Conservation (phyloP, 2,797 vertebrate genomes). For the Microctenopoma stevenorrisi region DNA sequence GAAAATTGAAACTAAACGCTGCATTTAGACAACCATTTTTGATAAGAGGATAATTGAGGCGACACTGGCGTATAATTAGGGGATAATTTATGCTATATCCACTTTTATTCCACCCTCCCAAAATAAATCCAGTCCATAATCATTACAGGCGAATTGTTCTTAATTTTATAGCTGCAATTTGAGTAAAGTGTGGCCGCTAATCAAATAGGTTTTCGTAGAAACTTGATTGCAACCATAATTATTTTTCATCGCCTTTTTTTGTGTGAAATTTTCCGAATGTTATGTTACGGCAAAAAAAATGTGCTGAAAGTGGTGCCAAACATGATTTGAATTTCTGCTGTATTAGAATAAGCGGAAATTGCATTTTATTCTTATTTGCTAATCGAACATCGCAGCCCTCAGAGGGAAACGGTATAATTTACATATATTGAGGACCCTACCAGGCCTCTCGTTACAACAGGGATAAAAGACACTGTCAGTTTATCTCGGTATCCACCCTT, state of each 20-base stretch:
- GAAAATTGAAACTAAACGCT: slow-evolving; percentile 99
- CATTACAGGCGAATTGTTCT: slow-evolving; percentile 99
- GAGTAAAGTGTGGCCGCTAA: slow-evolving; percentile 98
- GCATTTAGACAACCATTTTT: slow-evolving; percentile 99
- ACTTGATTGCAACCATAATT: slow-evolving; percentile 98
- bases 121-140: slow-evolving; percentile 99
- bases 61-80: slow-evolving; percentile 99
- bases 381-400: slow-evolving; percentile 53
- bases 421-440: slow-evolving; percentile 90
- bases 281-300: slow-evolving; percentile 86
- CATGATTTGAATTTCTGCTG: slow-evolving; percentile 87
- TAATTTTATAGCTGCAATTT: slow-evolving; percentile 99
- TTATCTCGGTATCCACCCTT: slow-evolving; percentile 80
- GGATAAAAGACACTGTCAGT: slow-evolving; percentile 87
- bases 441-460: slow-evolving; percentile 87
- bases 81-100: slow-evolving; percentile 99
- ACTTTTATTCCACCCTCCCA: slow-evolving; percentile 99
- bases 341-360: slow-evolving; percentile 84
- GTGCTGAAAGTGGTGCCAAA: slow-evolving; percentile 87
- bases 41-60: slow-evolving; percentile 99
- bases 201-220: slow-evolving; percentile 95
- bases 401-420: slow-evolving; percentile 73
- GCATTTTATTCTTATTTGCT: slow-evolving; percentile 82
- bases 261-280: slow-evolving; percentile 80
- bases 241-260: slow-evolving; percentile 87